A percentile compares a stretch with the other conserved stretches of the same genome.
Conservation (phyloP, 2,113 vertebrate species). For the cattle (Bos taurus) region ARS-UCD2.0 NC_037348.1:18640001-18640500, state of each 20-base stretch:
- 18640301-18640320: not conserved
- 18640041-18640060: not conserved
- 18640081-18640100: accelerated
- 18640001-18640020: not conserved
- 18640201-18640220: not conserved
- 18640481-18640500: no score
- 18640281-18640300: not conserved
- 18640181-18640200: not conserved
- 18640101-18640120: not conserved
- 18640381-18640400: no score
- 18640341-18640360: not conserved
- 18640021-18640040: not conserved
- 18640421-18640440: no score
- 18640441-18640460: no score
- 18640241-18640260: accelerated
- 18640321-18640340: not conserved
- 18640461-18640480: no score
- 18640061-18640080: not conserved
- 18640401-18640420: no score
- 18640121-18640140: not conserved
- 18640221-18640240: not conserved
- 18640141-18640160: accelerated
- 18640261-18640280: not conserved
- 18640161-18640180: not conserved
- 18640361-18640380: no score